phyloP scores from a whole-genome alignment of 2,113 vertebrate species.

The Pelvicachromis taeniatus region DNA sequence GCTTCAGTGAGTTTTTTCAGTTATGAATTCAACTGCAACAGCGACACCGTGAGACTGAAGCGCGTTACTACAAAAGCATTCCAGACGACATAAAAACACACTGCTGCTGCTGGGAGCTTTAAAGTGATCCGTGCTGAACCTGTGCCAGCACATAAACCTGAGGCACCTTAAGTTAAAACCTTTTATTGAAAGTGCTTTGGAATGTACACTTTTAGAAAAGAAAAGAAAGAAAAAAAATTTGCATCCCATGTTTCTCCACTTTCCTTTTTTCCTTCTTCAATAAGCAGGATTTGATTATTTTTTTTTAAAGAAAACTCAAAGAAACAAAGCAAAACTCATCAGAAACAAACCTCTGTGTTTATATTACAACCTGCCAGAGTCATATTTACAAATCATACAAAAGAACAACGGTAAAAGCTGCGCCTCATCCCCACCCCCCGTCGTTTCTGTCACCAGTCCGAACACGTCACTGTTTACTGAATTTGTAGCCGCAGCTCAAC shows the following conservation, averaged over 20 bases:
- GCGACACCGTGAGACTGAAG: not conserved
- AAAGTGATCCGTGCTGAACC: not conserved
- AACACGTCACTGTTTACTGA: not conserved
- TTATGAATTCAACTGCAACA: not conserved
- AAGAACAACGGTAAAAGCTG: constrained; percentile 37
- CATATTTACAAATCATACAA: constrained; percentile 77
- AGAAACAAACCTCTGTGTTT: constrained; percentile 30
- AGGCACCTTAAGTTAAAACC: constrained; percentile 32
- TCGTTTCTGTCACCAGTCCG: not conserved
- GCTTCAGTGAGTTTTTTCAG: not conserved
- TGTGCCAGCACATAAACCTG: not conserved
- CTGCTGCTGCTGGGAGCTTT: not conserved
- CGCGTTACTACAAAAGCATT: not conserved
- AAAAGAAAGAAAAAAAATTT: not conserved
- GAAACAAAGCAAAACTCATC: constrained; percentile 15
- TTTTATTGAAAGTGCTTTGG: constrained; percentile 69
- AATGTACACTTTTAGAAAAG: constrained; percentile 60
- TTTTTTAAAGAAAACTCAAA: constrained; percentile 9
- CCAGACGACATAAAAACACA: not conserved
- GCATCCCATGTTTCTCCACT: not conserved
- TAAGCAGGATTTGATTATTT: constrained; percentile 8
- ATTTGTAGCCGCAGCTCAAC: not conserved
- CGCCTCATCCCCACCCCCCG: not conserved
- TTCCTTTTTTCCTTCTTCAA: constrained; percentile 7
- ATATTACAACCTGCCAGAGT: constrained; percentile 56